Base-by-base conservation (phyloP, 1,140 invertebrate genomes). In the Mizuhopecten yessoensis region DNA sequence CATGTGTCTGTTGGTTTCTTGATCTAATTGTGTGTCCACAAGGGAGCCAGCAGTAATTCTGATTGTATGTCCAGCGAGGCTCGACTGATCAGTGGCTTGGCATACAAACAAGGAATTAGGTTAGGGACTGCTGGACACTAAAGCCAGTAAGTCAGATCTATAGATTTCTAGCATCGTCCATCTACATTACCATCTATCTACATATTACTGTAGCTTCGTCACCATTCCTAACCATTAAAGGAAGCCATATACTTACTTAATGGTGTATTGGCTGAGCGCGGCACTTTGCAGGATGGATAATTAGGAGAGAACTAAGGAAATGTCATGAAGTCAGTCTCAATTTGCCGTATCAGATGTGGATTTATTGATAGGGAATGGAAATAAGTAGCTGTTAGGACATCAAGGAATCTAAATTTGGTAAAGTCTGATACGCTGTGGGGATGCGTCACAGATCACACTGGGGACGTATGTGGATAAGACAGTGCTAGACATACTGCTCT, bases 81-180 rank as follows among this genome's bases (percentile, higher is more conserved):
- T 29, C 23, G 57, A 75, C 57, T 11, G 23, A n/a, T 75, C 57
- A 75, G 57, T 75, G 57, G 57, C 57, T 75, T n/a, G 29, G 57
- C 57, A 75, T 75, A 75, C 57, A 75, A 75, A 75, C n/a, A 75
- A 75, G 57, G n/a, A 75, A 75, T 75, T 75, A 75, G 57, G 57
- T 75, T 75, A 75, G 57, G 57, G 57, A 75, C 17, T 45, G 9
- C 36, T 39, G 36, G 13, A 39, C 36, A 39, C 42, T 45, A n/a
- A 75, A 75, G n/a, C 57, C 57, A 7, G n/a, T 75, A 29, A 9
- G n/a, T 75, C 23, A 75, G 57, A 75, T 75, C 57, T 75, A 29
- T 75, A 75, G 57, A 75, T n/a, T 45, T 75, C 57, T 5, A 75
- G 23, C 57, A 75, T 75, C n/a, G 7, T 9, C 57, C 57, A 75